A percentile compares a stretch with the other conserved stretches of the same genome.
Conservation (phyloP, 2,113 vertebrate species). For the Phaethon lepturus region DNA sequence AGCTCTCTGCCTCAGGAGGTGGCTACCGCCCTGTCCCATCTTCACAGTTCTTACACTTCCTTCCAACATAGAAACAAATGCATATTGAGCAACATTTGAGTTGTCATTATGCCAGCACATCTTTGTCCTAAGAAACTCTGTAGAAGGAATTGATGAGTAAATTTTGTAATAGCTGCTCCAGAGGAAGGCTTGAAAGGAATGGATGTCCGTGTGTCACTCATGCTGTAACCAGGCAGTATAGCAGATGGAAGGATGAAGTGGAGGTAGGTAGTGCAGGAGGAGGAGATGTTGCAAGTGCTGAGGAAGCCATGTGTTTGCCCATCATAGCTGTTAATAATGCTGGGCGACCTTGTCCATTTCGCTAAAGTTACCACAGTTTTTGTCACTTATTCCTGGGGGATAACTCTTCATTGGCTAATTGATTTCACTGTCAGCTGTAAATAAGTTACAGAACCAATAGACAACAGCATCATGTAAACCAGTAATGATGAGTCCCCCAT, state of each 20-base stretch:
- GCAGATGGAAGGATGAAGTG: not conserved
- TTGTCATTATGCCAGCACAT: not conserved
- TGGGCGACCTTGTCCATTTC: not conserved
- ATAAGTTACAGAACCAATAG: not conserved
- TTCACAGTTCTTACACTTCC: not conserved
- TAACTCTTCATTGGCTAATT: conserved; percentile 13
- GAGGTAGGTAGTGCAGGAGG: not conserved
- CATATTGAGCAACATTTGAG: not conserved
- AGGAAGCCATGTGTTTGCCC: not conserved
- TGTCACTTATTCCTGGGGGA: not conserved
- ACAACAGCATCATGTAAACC: not conserved
- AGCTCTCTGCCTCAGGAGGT: not conserved
- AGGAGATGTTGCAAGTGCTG: not conserved
- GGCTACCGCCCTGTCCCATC: not conserved
- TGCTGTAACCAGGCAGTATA: not conserved
- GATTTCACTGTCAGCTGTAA: conserved; percentile 12
- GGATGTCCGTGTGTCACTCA: not conserved
- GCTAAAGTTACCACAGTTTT: not conserved
- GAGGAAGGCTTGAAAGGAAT: not conserved
- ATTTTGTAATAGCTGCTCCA: not conserved
- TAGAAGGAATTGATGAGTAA: not conserved
- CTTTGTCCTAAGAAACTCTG: not conserved
- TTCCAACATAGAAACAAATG: not conserved
- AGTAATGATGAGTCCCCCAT: conserved; percentile 14
- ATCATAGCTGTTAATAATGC: not conserved